These are phyloP conservation scores for Uria aalge DNA, from an alignment of 2,113 vertebrate genomes.

Conservation along the genomic window DNA sequence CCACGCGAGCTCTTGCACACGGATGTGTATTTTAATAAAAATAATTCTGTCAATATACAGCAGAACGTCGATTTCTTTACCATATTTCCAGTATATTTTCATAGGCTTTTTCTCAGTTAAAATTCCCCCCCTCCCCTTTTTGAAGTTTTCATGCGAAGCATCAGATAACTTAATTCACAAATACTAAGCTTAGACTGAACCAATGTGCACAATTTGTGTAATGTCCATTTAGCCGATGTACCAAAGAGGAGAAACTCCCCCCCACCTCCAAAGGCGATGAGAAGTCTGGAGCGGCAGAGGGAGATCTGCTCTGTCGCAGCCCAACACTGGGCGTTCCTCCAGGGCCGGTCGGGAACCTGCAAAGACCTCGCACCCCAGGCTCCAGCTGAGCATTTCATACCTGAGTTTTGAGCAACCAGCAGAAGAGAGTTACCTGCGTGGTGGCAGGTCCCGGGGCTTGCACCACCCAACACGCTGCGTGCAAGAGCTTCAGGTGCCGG, in stretches of 20 bases:
- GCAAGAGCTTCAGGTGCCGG: not conserved
- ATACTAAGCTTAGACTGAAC: slow-evolving; percentile 86
- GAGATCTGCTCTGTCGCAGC: not conserved
- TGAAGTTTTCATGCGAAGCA: slow-evolving; percentile 89
- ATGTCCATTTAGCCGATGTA: slow-evolving; percentile 58
- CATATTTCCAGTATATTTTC: slow-evolving; percentile 91
- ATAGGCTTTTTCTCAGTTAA: slow-evolving; percentile 81
- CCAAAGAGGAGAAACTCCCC: slow-evolving; percentile 17
- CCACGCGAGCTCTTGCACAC: slow-evolving; percentile 76
- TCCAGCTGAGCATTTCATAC: slow-evolving; percentile 72
- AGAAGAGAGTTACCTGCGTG: not conserved
- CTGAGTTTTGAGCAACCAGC: slow-evolving; percentile 81
- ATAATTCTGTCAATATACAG: slow-evolving; percentile 99
- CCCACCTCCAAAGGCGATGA: not conserved
- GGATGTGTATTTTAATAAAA: slow-evolving; percentile 99
- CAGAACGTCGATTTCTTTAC: slow-evolving; percentile 85
- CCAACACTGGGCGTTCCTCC: not conserved
- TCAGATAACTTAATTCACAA: slow-evolving; percentile 89
- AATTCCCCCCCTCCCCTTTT: slow-evolving; percentile 73
- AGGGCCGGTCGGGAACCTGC: not conserved
- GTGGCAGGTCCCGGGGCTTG: not conserved
- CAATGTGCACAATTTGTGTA: slow-evolving; percentile 81
- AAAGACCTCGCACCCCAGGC: slow-evolving; percentile 51
- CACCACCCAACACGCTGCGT: not conserved
- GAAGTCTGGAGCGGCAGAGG: slow-evolving; percentile 17